Base-by-base conservation (phyloP, 30 jellyfish, hydroid and myxozoan genomes). In the Aurelia coerulea region DNA sequence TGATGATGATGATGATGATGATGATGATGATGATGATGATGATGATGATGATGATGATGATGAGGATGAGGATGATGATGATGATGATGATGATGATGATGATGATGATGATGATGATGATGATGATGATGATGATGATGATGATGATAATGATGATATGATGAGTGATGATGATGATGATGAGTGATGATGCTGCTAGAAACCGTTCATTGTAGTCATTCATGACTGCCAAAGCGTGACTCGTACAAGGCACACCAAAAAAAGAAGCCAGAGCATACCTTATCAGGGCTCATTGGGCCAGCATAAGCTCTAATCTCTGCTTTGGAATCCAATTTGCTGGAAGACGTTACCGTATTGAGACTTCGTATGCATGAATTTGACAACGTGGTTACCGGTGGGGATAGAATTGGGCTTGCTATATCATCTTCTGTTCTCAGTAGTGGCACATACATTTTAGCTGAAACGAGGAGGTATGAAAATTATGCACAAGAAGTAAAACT, bases 261-360 rank as follows among this genome's bases (percentile, higher is more conserved):
- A 8, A 39, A 39, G 50, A 39, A 46, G 56, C 56, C 13, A 46
- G 0, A 46, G 15, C 51, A 3, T 64, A 87, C 98, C 98, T 93
- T 79, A 6, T 75, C 83, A 6, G 96, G 96, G 33, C 91, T 63
- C 94, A 88, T 85, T 5, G 98, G 98, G 1, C 98, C 98, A 72
- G 96, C 97, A 88, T 23, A 93, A 1, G 98, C 98, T 78, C 83
- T 79, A 41, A 93, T 87, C 49, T 53, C 39, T 31, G 83, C 60
- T 32, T 65, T 79, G 41, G 90, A 70, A 29, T 64, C 82, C 17
- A 80, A 32, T 5, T 80, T 83, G 51, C 84, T 80, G 33, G 17
- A 23, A n/a, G 83, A 70, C 2, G 58, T 65, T 1, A 11, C 46
- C 7, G 23, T 46, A 10, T 14, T 13, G 2, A 10, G 49, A 10